Evolutionary conservation across 2,797 vertebrate genomes (phyloP).

Genomic region (Neosilurus mollespiculum): DNA sequence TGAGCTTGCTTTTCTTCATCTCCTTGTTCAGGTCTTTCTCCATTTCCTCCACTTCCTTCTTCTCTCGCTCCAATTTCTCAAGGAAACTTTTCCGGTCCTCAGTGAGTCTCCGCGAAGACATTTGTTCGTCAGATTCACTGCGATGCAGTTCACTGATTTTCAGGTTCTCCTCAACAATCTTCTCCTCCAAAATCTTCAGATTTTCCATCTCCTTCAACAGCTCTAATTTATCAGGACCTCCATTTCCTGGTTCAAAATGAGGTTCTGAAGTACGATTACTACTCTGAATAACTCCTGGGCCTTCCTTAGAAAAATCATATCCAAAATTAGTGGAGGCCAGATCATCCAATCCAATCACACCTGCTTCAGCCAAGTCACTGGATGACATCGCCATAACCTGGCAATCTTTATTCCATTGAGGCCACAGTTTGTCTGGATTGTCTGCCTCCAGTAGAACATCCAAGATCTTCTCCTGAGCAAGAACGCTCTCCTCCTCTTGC

Average conservation of each 20-base stretch:
- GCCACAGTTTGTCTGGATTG: slow-evolving; percentile 53
- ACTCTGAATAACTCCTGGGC: not conserved
- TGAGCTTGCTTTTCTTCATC: slow-evolving; percentile 37
- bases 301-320: not conserved
- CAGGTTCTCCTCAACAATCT: slow-evolving; percentile 69
- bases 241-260: not conserved
- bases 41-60: slow-evolving; percentile 63
- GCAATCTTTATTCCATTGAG: slow-evolving; percentile 54
- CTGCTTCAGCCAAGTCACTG: slow-evolving; percentile 63
- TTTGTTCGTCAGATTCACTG: slow-evolving; percentile 28
- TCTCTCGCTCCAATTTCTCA: slow-evolving; percentile 65
- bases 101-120: not conserved
- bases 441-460: slow-evolving; percentile 65
- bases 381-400: slow-evolving; percentile 59
- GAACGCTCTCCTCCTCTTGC: slow-evolving; percentile 73
- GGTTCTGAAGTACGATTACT: not conserved
- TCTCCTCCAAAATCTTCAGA: slow-evolving; percentile 66
- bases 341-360: slow-evolving; percentile 61
- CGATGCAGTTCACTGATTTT: slow-evolving; percentile 60
- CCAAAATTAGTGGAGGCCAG: not conserved
- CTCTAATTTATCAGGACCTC: slow-evolving; percentile 23
- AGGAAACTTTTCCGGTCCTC: slow-evolving; percentile 56
- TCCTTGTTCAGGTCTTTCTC: slow-evolving; percentile 62
- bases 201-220: slow-evolving; percentile 62
- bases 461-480: slow-evolving; percentile 69